These are phyloP conservation scores for Microcebus lehilahytsara DNA, from an alignment of 2,113 vertebrate species.

Conservation along the genomic window DNA sequence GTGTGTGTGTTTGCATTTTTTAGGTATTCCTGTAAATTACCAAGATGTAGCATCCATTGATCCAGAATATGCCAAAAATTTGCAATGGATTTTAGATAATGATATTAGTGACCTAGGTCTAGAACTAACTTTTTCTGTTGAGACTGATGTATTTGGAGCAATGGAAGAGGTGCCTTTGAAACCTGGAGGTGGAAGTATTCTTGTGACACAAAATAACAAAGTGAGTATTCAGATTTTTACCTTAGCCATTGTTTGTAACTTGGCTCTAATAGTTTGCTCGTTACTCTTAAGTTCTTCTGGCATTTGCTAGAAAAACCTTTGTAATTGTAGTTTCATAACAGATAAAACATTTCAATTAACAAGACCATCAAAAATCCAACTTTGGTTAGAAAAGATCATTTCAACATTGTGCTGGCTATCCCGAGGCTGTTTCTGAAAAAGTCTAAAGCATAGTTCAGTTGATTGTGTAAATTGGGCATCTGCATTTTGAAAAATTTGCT, in stretches of 20 bases:
- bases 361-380: neutral
- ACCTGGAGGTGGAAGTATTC: slow-evolving; percentile 92
- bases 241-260: neutral
- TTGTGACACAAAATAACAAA: slow-evolving; percentile 99
- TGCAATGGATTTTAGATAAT: slow-evolving; percentile 99
- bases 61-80: slow-evolving; percentile 98
- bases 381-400: slow-evolving; percentile 1
- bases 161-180: slow-evolving; percentile 98
- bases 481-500: neutral
- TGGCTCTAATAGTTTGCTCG: neutral
- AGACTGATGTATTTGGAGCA: slow-evolving; percentile 97
- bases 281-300: neutral
- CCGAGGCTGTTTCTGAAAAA: neutral
- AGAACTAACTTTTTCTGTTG: slow-evolving; percentile 97
- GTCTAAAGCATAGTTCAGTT: neutral
- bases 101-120: slow-evolving; percentile 98
- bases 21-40: slow-evolving; percentile 98
- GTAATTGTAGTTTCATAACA: slow-evolving; percentile 10
- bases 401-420: neutral
- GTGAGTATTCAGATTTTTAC: slow-evolving; percentile 80
- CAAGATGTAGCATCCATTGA: slow-evolving; percentile 99
- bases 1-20: slow-evolving; percentile 49
- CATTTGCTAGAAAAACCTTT: slow-evolving; percentile 9
- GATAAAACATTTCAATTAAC: neutral
- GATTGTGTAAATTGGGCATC: neutral